Percentiles rank a stretch among this genome's conserved stretches.
Conservation (phyloP, 2,797 vertebrate species). For the Poeciliopsis turneri region DNA sequence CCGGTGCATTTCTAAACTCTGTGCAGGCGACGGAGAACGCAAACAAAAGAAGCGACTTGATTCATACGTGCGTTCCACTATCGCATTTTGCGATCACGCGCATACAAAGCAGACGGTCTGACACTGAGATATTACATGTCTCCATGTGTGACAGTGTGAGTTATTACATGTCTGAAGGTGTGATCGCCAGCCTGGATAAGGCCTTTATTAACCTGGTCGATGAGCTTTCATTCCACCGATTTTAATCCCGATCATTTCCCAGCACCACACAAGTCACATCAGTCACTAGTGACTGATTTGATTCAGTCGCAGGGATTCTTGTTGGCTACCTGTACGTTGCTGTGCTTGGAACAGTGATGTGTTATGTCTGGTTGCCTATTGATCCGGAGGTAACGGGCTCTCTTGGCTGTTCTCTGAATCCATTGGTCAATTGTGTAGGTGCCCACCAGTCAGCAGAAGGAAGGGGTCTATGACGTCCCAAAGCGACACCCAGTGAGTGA, state of each 20-base stretch:
- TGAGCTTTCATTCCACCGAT: slow-evolving; percentile 64
- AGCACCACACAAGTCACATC: slow-evolving; percentile 15
- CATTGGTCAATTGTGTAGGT: slow-evolving; percentile 85
- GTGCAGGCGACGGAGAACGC: slow-evolving; percentile 20
- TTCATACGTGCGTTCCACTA: slow-evolving; percentile 18
- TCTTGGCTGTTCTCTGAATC: slow-evolving; percentile 71
- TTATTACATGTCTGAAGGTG: slow-evolving; percentile 73
- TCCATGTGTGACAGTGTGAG: slow-evolving; percentile 66
- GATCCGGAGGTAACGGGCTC: slow-evolving; percentile 56
- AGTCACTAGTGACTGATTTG: slow-evolving; percentile 47
- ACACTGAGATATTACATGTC: slow-evolving; percentile 71
- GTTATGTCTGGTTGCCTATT: slow-evolving; percentile 39
- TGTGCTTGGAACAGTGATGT: slow-evolving; percentile 35
- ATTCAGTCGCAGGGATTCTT: slow-evolving; percentile 27
- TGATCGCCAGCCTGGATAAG: slow-evolving; percentile 69
- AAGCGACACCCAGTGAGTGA: slow-evolving; percentile 99
- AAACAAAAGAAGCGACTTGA: slow-evolving; percentile 18
- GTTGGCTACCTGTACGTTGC: slow-evolving; percentile 30
- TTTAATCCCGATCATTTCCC: slow-evolving; percentile 67
- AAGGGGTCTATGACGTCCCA: slow-evolving; percentile 99
- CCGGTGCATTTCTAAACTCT: slow-evolving; percentile 27
- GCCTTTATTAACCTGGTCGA: slow-evolving; percentile 66
- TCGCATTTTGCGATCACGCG: slow-evolving; percentile 40
- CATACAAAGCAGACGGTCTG: slow-evolving; percentile 53
- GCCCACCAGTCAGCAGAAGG: slow-evolving; percentile 99